These are phyloP conservation scores for Thamnophis elegans DNA, from an alignment of 2,797 vertebrate genomes.

Conservation along the genomic window DNA sequence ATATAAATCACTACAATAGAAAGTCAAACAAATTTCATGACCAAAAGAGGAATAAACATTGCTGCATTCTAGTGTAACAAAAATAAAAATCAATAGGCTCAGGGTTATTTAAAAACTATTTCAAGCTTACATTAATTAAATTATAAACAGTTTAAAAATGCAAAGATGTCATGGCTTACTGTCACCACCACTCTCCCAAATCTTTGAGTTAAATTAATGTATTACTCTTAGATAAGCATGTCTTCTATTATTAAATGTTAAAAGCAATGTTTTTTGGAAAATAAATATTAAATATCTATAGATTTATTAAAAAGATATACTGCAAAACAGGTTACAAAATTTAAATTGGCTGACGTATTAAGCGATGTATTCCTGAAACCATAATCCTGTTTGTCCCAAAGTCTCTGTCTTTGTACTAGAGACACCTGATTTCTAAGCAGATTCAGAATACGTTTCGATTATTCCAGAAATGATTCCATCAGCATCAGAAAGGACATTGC, in stretches of 20 bases:
- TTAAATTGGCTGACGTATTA: background rate
- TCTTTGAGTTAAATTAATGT: background rate
- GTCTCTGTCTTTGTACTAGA: background rate
- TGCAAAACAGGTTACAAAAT: background rate
- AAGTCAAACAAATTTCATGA: background rate
- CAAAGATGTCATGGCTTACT: background rate
- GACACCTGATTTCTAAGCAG: background rate
- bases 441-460: background rate
- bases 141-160: slow-evolving; percentile 52
- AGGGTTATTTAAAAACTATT: background rate
- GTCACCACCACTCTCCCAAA: slow-evolving; percentile 38
- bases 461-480: background rate
- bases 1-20: background rate
- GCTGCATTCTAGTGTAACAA: background rate
- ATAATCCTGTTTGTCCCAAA: background rate
- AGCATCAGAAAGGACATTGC: background rate
- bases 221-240: background rate
- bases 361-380: background rate
- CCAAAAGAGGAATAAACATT: slow-evolving; percentile 1
- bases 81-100: background rate
- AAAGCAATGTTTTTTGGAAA: background rate
- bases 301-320: background rate
- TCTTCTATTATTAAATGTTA: background rate
- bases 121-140: slow-evolving; percentile 10
- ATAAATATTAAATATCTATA: background rate